phyloP scores from a whole-genome alignment of 1,140 invertebrate species.

The Drosophila ohnishii region DNA sequence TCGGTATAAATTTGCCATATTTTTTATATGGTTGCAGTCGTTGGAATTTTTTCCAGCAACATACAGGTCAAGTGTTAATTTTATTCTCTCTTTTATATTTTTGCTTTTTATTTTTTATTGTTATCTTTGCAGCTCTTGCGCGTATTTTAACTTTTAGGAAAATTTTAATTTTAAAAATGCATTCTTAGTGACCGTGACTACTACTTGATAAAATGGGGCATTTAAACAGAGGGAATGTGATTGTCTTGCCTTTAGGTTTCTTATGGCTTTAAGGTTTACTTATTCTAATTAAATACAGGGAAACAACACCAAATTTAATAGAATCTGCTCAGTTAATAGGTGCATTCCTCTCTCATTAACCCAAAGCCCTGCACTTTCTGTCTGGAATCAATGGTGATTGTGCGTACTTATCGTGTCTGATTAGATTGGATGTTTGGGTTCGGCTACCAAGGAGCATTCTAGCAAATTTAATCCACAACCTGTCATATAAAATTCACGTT shows the following conservation, averaged over 20 bases:
- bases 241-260: background rate
- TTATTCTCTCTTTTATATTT: slow-evolving; percentile 19
- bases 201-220: background rate
- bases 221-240: too few relatives aligned
- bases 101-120: slow-evolving; percentile 13
- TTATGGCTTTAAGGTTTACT: background rate
- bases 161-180: slow-evolving; percentile 63
- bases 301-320: slow-evolving; percentile 6
- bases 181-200: slow-evolving; percentile 24
- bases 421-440: slow-evolving; percentile 11
- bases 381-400: slow-evolving; percentile 7
- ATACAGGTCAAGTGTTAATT: slow-evolving; percentile 73
- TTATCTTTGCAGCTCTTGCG: slow-evolving; percentile 27
- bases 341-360: slow-evolving; percentile 4
- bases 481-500: slow-evolving; percentile 41
- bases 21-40: slow-evolving; percentile 34
- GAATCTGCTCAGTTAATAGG: background rate
- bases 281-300: slow-evolving; percentile 32
- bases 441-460: slow-evolving; percentile 9
- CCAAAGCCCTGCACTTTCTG: background rate
- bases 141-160: slow-evolving; percentile 57
- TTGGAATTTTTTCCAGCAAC: slow-evolving; percentile 27
- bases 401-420: slow-evolving; percentile 7
- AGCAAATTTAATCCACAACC: slow-evolving; percentile 13
- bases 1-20: slow-evolving; percentile 62